Evolutionary conservation across 2,113 vertebrate genomes (phyloP).

Genomic region (Pelmatolapia mariae): DNA sequence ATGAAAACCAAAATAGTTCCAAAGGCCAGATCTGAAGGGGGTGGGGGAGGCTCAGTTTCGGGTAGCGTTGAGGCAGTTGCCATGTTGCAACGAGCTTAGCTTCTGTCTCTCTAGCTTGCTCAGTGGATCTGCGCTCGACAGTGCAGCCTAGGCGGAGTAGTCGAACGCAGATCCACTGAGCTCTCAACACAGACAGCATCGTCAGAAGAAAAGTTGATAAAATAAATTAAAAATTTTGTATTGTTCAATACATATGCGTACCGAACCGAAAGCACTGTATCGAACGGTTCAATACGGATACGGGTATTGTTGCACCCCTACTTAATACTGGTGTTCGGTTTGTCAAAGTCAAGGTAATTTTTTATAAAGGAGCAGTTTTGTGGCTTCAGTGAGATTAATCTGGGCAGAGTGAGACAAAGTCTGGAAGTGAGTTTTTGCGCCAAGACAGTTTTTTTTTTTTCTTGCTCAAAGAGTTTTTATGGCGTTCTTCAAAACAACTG

Average conservation of each 20-base stretch:
- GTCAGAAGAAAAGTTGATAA: rapidly evolving
- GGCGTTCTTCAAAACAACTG: not conserved
- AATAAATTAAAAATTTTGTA: rapidly evolving
- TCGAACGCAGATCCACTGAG: rapidly evolving
- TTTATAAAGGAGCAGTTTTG: not conserved
- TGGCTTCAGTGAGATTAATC: not conserved
- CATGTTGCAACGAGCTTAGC: not conserved
- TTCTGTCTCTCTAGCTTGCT: not conserved
- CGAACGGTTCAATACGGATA: rapidly evolving
- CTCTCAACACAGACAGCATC: rapidly evolving
- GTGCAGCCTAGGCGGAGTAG: not conserved
- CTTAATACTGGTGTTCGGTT: not conserved
- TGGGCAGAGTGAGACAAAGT: not conserved
- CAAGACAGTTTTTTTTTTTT: not conserved
- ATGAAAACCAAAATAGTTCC: rapidly evolving
- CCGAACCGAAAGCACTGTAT: too few species aligned
- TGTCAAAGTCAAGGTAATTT: not conserved
- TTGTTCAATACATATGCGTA: too few species aligned
- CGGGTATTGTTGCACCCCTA: rapidly evolving
- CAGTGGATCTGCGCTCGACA: rapidly evolving
- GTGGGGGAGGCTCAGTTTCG: not conserved
- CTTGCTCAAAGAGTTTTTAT: not conserved
- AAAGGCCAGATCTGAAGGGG: rapidly evolving
- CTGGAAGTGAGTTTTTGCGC: not conserved
- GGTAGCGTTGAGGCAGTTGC: too few species aligned